Evolutionary conservation across 2,113 vertebrate genomes (phyloP).

Genomic region (Hippocampus mohnikei): DNA sequence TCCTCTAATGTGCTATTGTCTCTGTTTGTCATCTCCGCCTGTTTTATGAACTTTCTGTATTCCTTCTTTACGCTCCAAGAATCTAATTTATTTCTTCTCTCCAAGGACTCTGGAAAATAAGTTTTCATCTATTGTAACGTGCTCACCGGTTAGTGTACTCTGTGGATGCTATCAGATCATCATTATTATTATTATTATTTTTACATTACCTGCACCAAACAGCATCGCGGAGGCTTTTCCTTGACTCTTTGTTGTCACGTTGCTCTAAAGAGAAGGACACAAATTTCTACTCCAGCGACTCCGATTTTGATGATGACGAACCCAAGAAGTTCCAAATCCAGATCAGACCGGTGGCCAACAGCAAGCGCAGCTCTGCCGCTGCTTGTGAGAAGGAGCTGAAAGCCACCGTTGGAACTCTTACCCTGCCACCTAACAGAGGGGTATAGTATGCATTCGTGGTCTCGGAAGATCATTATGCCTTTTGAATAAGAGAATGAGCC

Average conservation of each 20-base stretch:
- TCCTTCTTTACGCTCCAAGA: slow-evolving; percentile 3
- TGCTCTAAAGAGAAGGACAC: slow-evolving; percentile 72
- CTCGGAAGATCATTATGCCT: background rate
- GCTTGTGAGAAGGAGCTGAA: slow-evolving; percentile 82
- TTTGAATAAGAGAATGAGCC: background rate
- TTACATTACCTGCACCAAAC: background rate
- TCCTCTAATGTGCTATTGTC: background rate
- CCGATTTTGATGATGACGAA: slow-evolving; percentile 90
- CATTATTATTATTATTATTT: background rate
- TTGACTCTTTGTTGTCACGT: slow-evolving; percentile 72
- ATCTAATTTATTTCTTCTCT: background rate
- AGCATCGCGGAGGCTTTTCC: slow-evolving; percentile 49
- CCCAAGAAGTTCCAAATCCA: slow-evolving; percentile 88
- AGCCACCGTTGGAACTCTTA: slow-evolving; percentile 84
- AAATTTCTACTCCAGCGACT: slow-evolving; percentile 87
- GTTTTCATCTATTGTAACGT: background rate
- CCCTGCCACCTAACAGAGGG: slow-evolving; percentile 79
- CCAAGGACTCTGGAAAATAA: background rate
- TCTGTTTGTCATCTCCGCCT: background rate
- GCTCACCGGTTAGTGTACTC: no score
- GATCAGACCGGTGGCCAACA: slow-evolving; percentile 80
- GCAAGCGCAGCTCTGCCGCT: slow-evolving; percentile 61
- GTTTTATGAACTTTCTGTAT: background rate
- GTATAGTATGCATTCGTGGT: slow-evolving; percentile 48
- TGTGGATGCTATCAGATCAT: background rate